Evolutionary conservation across 2,113 vertebrate species (phyloP), one percentile per base, ranked within the genome.

Genomic region (Gobius niger): DNA sequence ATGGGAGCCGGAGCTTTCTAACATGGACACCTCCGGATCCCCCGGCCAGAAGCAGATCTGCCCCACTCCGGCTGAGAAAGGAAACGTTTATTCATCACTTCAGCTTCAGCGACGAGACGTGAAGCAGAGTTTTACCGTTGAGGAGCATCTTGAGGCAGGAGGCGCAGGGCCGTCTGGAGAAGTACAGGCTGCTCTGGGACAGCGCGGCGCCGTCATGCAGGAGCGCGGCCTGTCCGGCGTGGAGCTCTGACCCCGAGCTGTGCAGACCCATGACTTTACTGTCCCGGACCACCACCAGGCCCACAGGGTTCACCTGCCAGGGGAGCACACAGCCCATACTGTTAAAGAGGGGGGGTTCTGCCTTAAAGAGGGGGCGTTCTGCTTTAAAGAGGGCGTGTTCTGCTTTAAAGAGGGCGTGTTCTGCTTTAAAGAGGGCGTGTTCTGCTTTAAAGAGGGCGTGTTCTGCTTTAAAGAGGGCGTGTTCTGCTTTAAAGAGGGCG

Each of bases 61-160:
- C 88, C 92, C 95, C 82, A 98, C 96, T 40, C 96, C 96, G 47
- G 94, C 97, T 99, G 88, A 71, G 85, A 49, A 16, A 14, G 81
- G 81, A 89, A 62, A 5, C 11, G 64, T 46, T 14, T 5, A 18
- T 12, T 49, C 8, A 51, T 12, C 47, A 59, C 41, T 42, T n/a
- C n/a, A n/a, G n/a, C n/a, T n/a, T n/a, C n/a, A n/a, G n/a, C n/a
- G n/a, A n/a, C n/a, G n/a, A n/a, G n/a, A n/a, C n/a, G n/a, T n/a
- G n/a, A n/a, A n/a, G n/a, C n/a, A n/a, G n/a, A n/a, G n/a, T n/a
- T 92, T 92, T 90, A 97, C 97, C 95, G 0, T 99, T 99, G 82
- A 99, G 94, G 78, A 97, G 93, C 96, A 99, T 98, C 93, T 98
- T 99, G 75, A 99, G 94, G 84, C 97, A 99, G 42, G 94, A 92